Conservation (phyloP, 2,888 invertebrate species). For the Thymelicus lineola region DNA sequence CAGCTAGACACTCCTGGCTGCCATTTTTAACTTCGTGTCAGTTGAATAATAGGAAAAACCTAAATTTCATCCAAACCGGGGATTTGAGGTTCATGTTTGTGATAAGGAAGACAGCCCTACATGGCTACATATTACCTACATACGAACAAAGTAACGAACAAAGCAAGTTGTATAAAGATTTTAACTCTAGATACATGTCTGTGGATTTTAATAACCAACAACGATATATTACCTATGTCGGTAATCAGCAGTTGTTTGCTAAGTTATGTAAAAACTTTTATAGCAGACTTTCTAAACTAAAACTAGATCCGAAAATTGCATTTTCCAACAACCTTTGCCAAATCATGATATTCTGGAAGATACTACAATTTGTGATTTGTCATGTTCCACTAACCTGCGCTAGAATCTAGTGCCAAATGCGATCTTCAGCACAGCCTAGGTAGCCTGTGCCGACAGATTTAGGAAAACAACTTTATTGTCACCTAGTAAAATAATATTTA, state of each 20-base stretch:
- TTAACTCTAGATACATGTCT: no score
- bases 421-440: background rate
- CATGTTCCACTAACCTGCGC: slow-evolving; percentile 26
- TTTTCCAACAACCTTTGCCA: slow-evolving; percentile 18
- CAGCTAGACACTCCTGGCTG: no score
- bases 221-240: background rate
- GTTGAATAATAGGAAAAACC: no score
- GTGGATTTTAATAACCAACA: no score
- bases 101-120: no score
- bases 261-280: slow-evolving; percentile 8
- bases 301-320: slow-evolving; percentile 15
- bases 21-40: no score
- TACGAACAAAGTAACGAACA: no score
- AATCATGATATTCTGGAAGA: slow-evolving; percentile 25
- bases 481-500: background rate
- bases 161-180: no score
- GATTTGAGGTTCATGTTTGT: no score
- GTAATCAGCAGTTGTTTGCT: background rate
- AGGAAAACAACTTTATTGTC: slow-evolving; percentile 3
- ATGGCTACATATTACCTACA: no score
- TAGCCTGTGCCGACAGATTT: background rate
- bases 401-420: slow-evolving; percentile 20
- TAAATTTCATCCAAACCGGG: no score
- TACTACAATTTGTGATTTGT: slow-evolving; percentile 35
- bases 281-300: slow-evolving; percentile 17